Base-by-base conservation (phyloP, 2,888 invertebrate genomes). In the Eristalis tenax region DNA sequence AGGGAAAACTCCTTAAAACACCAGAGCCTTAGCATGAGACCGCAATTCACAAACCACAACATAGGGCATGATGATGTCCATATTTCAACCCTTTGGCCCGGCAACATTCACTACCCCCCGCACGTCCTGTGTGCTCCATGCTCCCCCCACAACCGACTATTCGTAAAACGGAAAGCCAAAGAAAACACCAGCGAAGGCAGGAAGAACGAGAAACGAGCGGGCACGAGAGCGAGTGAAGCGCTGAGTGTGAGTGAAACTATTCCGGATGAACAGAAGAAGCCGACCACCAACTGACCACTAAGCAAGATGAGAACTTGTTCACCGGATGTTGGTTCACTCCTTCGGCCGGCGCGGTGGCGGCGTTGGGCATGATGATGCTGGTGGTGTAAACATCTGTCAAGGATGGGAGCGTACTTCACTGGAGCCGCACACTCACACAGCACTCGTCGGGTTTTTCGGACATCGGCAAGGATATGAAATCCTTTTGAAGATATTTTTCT, bases 231-330 rank as follows among this genome's bases (percentile, higher is more conserved):
- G 74, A 70, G 35, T 59, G 23, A 26, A 26, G 26, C 26, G 26
- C 2, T 1, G 4, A 63, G 71, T 22, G 35, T 71, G 66, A 61
- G 59, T 43, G 56, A 69, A 66, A 82, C 73, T 74, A 73, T 81
- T 73, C 81, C 77, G 73, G 75, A 79, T 76, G 79, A 83, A 79
- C 79, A 40, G 76, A 76, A 79, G 83, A 76, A 79, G 83, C 75
- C 83, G 75, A 83, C 87, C 87, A 83, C 87, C 87, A 87, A 80
- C 87, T 87, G 87, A 87, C 87, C 87, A 80, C 87, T 87, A 83
- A 83, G 87, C 87, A 87, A 87, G 87, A 87, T 79, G 79, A 87
- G 79, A 87, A 83, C 83, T 83, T 87, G 87, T 80, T 87, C 87
- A 87, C 83, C 83, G 87, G 87, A 87, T 87, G 87, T 83, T 75